Evolutionary conservation across 1,140 invertebrate species (phyloP).

Genomic region (Drosophila bipectinata): DNA sequence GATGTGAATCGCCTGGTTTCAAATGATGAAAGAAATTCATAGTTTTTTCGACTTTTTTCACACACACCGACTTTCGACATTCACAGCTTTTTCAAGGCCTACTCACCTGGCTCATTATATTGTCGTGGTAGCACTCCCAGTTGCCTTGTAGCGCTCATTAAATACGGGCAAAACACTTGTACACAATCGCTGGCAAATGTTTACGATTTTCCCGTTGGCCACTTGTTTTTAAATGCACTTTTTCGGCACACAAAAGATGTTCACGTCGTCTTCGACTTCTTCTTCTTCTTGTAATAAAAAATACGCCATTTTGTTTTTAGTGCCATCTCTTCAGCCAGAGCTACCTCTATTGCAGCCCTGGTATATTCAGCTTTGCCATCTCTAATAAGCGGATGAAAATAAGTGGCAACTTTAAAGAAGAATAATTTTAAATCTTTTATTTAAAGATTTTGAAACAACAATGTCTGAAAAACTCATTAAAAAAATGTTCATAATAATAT

Average conservation of each 20-base stretch:
- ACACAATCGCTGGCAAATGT: slow-evolving; percentile 60
- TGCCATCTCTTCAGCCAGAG: neutral
- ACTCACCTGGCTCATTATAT: slow-evolving; percentile 84
- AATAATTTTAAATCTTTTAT: no score
- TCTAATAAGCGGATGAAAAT: neutral
- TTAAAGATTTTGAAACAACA: no score
- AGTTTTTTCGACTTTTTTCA: slow-evolving; percentile 65
- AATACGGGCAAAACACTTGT: slow-evolving; percentile 69
- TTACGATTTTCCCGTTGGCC: slow-evolving; percentile 52
- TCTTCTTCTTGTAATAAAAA: slow-evolving; percentile 42
- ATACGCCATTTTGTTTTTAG: slow-evolving; percentile 5
- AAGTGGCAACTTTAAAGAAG: neutral
- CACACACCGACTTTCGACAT: slow-evolving; percentile 70
- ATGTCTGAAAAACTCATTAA: no score
- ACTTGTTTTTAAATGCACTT: slow-evolving; percentile 81
- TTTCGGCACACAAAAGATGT: slow-evolving; percentile 72
- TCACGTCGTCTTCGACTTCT: slow-evolving; percentile 61
- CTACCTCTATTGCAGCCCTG: neutral
- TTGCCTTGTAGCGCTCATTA: slow-evolving; percentile 81
- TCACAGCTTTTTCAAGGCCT: slow-evolving; percentile 81
- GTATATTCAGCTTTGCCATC: neutral
- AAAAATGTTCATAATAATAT: no score
- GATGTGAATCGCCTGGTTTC: slow-evolving; percentile 61
- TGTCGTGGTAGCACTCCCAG: slow-evolving; percentile 71
- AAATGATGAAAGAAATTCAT: slow-evolving; percentile 67